These are phyloP conservation scores for Litocranius walleri DNA, from an alignment of 2,113 vertebrate genomes.

Conservation along the genomic window DNA sequence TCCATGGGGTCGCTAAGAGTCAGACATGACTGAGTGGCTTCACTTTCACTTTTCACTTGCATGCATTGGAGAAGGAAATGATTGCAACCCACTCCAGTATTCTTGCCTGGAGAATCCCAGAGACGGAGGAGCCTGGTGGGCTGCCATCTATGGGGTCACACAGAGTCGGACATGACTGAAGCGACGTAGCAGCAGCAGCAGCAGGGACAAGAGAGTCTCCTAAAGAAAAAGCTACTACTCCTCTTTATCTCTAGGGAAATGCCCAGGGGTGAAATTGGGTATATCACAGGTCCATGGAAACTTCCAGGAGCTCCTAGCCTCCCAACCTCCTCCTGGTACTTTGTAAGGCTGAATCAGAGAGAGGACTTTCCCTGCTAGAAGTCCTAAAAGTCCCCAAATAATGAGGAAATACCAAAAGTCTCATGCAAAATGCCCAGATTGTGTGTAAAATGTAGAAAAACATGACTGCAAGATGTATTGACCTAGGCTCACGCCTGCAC, in stretches of 20 bases:
- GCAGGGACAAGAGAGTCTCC: background rate
- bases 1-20: background rate
- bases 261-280: background rate
- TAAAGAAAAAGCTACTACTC: background rate
- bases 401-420: background rate
- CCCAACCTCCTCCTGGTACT: background rate
- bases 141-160: background rate
- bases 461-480: background rate
- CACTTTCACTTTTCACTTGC: background rate
- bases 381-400: background rate
- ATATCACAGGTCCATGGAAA: rapidly evolving
- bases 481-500: background rate
- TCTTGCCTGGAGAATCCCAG: background rate
- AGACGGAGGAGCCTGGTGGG: background rate
- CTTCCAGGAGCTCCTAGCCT: background rate
- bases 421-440: background rate
- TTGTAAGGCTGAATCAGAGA: background rate
- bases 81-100: background rate
- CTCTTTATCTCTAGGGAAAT: background rate
- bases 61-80: background rate
- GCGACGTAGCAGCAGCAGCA: background rate
- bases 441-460: background rate
- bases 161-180: background rate
- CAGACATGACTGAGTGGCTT: background rate
- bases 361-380: background rate